Percentiles rank a stretch among this genome's conserved stretches.
phyloP scores from a whole-genome alignment of 2,113 vertebrate species.

The Sylvietta virens region DNA sequence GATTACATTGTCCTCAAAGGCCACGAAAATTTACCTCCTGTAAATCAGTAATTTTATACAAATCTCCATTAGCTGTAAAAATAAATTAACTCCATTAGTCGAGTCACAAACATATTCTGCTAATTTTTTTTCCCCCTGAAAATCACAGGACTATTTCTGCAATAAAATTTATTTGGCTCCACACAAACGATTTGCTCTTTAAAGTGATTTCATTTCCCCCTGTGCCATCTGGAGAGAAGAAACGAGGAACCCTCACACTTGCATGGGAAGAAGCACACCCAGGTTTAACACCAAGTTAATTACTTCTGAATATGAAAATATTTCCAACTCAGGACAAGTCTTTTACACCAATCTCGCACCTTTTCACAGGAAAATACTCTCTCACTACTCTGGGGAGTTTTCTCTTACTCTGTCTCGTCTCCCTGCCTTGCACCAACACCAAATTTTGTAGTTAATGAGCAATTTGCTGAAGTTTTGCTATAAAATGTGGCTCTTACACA shows the following conservation, averaged over 20 bases:
- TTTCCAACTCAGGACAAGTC: neutral
- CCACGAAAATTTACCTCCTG: neutral
- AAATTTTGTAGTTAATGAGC: neutral
- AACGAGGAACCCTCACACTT: neutral
- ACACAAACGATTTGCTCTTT: neutral
- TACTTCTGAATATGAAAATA: neutral
- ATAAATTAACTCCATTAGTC: neutral
- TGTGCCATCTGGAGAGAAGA: neutral
- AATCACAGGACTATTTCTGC: neutral
- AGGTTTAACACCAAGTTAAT: neutral
- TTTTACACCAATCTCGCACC: neutral
- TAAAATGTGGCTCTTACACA: slow-evolving; percentile 38
- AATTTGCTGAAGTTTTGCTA: neutral
- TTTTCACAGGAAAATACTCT: neutral
- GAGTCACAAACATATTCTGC: neutral
- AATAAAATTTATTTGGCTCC: neutral
- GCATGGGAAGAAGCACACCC: neutral
- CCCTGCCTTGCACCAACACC: neutral
- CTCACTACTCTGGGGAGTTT: neutral
- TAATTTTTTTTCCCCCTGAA: neutral
- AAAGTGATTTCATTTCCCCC: neutral
- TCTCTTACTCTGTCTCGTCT: neutral
- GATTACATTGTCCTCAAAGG: neutral
- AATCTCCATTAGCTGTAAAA: neutral
- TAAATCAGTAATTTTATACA: neutral